phyloP scores from a whole-genome alignment of 2,888 invertebrate genomes.

The Phengaris alcon region DNA sequence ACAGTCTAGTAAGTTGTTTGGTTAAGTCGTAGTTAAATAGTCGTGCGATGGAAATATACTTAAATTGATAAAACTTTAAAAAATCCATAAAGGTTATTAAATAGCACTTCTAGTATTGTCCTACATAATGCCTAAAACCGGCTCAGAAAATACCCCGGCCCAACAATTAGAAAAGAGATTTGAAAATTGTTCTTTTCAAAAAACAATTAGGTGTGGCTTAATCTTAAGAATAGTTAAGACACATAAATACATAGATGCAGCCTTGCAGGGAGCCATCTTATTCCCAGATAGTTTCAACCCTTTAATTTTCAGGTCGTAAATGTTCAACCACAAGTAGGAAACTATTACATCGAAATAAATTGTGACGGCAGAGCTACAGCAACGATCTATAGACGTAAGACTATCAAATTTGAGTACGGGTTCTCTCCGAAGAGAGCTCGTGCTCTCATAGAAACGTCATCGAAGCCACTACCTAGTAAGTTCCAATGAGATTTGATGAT shows the following conservation, averaged over 20 bases:
- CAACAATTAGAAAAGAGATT: too few species aligned
- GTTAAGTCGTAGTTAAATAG: neutral
- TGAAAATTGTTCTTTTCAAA: neutral
- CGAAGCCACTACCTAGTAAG: constrained; percentile 59
- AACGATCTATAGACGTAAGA: constrained; percentile 49
- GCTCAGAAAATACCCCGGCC: too few species aligned
- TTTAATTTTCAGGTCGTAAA: constrained; percentile 49
- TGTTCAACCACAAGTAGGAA: constrained; percentile 46
- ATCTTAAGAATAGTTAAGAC: too few species aligned
- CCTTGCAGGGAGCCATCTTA: too few species aligned
- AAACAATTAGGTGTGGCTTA: too few species aligned
- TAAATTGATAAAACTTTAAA: too few species aligned
- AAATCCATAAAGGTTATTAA: too few species aligned
- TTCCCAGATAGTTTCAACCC: too few species aligned
- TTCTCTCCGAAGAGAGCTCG: constrained; percentile 54
- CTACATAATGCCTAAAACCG: too few species aligned
- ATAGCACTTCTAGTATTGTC: too few species aligned
- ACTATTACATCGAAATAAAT: constrained; percentile 44
- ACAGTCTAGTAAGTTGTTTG: constrained; percentile 48
- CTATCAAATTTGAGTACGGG: constrained; percentile 53
- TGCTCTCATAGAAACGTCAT: constrained; percentile 55
- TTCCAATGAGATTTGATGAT: neutral
- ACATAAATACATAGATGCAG: too few species aligned
- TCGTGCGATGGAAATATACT: too few species aligned
- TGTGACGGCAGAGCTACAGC: constrained; percentile 45